Conservation (phyloP, 2,797 vertebrate genomes). For the Miichthys miiuy region DNA sequence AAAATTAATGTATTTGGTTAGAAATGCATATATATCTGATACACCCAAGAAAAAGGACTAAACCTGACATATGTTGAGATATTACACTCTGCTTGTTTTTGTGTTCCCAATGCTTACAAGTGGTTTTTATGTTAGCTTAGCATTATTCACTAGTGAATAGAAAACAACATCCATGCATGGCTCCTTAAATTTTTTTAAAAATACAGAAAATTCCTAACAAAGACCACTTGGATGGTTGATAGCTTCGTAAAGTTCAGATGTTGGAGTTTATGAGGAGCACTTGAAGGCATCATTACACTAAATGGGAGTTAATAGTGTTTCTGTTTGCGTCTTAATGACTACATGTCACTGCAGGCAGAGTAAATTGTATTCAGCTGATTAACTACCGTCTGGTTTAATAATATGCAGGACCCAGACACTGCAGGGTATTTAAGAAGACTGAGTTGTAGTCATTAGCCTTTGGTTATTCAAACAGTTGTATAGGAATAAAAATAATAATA, state of each 20-base stretch:
- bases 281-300: conserved; percentile 36
- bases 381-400: background rate
- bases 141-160: no score
- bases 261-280: background rate
- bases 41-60: background rate
- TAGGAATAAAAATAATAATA: no score
- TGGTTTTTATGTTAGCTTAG: background rate
- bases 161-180: background rate
- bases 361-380: conserved; percentile 16
- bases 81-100: background rate
- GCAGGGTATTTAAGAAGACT: background rate
- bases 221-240: background rate
- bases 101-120: background rate
- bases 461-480: background rate
- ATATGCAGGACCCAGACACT: background rate
- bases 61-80: background rate
- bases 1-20: background rate
- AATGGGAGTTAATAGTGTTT: conserved; percentile 1
- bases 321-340: conserved; percentile 8
- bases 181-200: background rate
- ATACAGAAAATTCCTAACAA: background rate
- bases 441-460: background rate
- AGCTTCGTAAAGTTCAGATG: background rate
- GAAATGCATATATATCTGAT: background rate
- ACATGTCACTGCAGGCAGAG: background rate